Evolutionary conservation across 2,113 vertebrate species (phyloP).

Genomic region (Grantiella picta): DNA sequence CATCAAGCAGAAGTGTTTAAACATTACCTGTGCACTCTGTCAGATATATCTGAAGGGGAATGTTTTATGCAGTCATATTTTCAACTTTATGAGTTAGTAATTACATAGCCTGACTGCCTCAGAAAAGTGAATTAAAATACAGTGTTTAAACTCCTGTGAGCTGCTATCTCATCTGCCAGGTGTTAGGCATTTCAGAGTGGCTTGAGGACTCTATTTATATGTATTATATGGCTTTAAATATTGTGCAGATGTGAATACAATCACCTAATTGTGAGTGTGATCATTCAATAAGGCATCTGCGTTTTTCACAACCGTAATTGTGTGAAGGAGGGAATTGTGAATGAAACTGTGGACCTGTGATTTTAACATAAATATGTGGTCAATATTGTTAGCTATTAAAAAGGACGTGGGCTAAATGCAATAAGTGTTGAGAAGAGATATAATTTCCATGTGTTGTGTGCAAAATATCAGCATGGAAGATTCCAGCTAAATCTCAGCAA

Average conservation of each 20-base stretch:
- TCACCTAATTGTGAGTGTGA: background rate
- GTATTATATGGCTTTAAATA: constrained; percentile 67
- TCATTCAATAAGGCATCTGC: constrained; percentile 36
- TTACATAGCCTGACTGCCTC: constrained; percentile 55
- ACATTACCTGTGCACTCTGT: constrained; percentile 17
- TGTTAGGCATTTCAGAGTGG: constrained; percentile 59
- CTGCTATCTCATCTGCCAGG: constrained; percentile 66
- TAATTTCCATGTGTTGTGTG: constrained; percentile 31
- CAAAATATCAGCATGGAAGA: constrained; percentile 13
- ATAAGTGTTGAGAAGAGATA: background rate
- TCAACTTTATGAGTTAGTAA: constrained; percentile 66
- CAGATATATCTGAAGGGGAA: constrained; percentile 50
- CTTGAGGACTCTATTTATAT: constrained; percentile 55
- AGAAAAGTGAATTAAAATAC: constrained; percentile 72
- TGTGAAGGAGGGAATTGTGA: constrained; percentile 10
- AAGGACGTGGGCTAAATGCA: background rate
- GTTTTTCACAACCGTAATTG: constrained; percentile 22
- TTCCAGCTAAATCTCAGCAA: background rate
- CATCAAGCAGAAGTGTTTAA: constrained; percentile 34
- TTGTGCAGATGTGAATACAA: constrained; percentile 56
- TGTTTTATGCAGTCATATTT: constrained; percentile 54
- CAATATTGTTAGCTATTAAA: constrained; percentile 59
- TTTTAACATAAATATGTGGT: constrained; percentile 53
- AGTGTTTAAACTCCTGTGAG: constrained; percentile 64
- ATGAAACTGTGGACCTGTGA: constrained; percentile 21